Evolutionary conservation across 2,888 invertebrate genomes (phyloP).

Genomic region (Tryphoninae sp.): DNA sequence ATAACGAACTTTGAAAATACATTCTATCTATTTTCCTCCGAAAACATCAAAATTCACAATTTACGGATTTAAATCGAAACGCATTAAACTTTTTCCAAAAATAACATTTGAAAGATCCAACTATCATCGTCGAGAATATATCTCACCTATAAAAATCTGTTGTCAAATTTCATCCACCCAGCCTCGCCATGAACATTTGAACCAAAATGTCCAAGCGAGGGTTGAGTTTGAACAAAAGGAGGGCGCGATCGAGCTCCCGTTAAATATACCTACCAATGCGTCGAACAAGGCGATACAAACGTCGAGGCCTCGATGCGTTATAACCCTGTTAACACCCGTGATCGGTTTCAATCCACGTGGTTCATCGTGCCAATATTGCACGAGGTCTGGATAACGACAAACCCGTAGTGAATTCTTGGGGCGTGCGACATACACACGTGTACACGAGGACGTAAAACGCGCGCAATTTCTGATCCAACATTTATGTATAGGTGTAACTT

Average conservation of each 20-base stretch:
- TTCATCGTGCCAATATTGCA: conserved; percentile 79
- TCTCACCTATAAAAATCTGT: no score
- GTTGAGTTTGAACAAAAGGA: conserved; percentile 34
- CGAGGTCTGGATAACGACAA: conserved; percentile 15
- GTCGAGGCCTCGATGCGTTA: conserved; percentile 69
- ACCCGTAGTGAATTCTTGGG: no score
- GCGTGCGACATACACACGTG: conserved; percentile 14
- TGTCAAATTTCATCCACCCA: no score
- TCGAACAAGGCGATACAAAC: conserved; percentile 35
- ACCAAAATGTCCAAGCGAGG: background rate
- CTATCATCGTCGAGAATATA: no score
- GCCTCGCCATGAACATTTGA: background rate
- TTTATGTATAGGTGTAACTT: conserved; percentile 24
- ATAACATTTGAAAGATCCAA: no score
- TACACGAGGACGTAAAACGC: conserved; percentile 10
- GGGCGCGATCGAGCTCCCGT: conserved; percentile 44
- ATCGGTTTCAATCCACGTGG: conserved; percentile 80
- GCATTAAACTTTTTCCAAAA: no score
- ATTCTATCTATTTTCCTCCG: background rate
- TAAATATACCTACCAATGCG: conserved; percentile 70
- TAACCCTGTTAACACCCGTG: conserved; percentile 80
- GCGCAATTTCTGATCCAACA: conserved; percentile 35
- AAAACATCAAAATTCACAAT: background rate
- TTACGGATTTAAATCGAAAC: background rate
- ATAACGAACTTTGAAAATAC: background rate